Evolutionary conservation across 2,113 vertebrate genomes (phyloP), one percentile per base, ranked within the genome.

Genomic region (Entelurus aequoreus): DNA sequence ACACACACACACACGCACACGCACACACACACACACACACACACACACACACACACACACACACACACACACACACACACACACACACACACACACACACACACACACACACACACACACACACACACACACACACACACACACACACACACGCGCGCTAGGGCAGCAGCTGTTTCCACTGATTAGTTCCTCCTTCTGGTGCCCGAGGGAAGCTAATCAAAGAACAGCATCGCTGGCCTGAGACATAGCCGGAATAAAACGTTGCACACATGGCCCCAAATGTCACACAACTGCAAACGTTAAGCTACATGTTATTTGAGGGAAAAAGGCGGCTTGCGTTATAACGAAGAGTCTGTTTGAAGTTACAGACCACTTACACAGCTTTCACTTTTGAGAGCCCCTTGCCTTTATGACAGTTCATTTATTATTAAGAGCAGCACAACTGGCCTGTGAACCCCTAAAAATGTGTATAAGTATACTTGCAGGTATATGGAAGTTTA

Each of bases 111-210:
- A 51, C 50, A 37, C 53, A n/a, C 5, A 8, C 28, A 36, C 51
- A 35, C 5, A 37, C 52, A 14, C 35, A 54, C 53, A n/a, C 52
- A 37, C 52, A 37, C 4, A n/a, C 14, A 38, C 35, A 37, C 52
- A 37, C 37, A 56, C 54, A 40, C 53, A 38, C 53, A n/a, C 5
- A 9, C 15, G 16, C 16, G 37, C 55, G 72, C 60, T 60, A 63
- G 49, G 60, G 52, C 65, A 77, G 11, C 85, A 87, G 81, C 77
- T 85, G 81, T 77, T 77, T 68, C 57, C 44, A 54, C 73, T 75
- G 75, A 85, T 85, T 81, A 81, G 81, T 77, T 75, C 75, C 71
- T 81, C 74, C 58, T 14, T 56, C 59, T 71, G 61, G 49, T 38
- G 66, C 59, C 50, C 7, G 1, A 42, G 52, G 55, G 62, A 56